Base-by-base conservation (phyloP, 2,113 vertebrate genomes). In the Suricata suricatta region DNA sequence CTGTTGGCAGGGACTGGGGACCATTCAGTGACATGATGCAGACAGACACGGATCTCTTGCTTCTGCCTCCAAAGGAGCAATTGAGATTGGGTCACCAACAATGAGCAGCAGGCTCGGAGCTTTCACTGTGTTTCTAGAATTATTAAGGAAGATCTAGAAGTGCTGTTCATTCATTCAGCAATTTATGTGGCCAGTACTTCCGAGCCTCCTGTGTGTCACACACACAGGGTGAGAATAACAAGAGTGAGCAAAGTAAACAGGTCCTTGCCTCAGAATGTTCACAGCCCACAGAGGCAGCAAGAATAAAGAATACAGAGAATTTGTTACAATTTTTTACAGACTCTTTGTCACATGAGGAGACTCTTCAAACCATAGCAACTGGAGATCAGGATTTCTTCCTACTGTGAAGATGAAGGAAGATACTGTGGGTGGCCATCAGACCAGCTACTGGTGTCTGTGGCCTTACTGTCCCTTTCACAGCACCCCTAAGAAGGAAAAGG, bases 21-120 rank as follows among this genome's bases (percentile, higher is more conserved):
- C 85, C 93, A 93, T 93, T 97, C 85, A 91, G 89, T 92, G 92
- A 98, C 97, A 95, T 0, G 25, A 95, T 23, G 82, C 95, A 98
- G 97, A 93, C 17, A 85, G 90, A 92, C 10, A 50, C 81, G n/a
- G n/a, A 83, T 35, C 69, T 38, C 81, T 41, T 82, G 31, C 44
- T 14, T 54, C 80, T 88, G 96, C 83, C 88, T 64, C 97, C 89
- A 79, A 13, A 82, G 63, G 71, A 95, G 90, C 68, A 95, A 96
- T 97, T 98, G 93, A 97, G 97, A 44, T 71, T 96, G 96, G 74
- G 94, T 98, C 95, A 97, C 97, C 90, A 77, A 25, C 17, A 88
- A 97, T 86, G 90, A 98, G 69, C 41, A 66, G 17, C 57, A 93
- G 95, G 93, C 16, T 88, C 31, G 7, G 1, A 44, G 47, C 41